Base-by-base conservation (phyloP, 2,113 vertebrate species). In the Mus spicilegus region DNA sequence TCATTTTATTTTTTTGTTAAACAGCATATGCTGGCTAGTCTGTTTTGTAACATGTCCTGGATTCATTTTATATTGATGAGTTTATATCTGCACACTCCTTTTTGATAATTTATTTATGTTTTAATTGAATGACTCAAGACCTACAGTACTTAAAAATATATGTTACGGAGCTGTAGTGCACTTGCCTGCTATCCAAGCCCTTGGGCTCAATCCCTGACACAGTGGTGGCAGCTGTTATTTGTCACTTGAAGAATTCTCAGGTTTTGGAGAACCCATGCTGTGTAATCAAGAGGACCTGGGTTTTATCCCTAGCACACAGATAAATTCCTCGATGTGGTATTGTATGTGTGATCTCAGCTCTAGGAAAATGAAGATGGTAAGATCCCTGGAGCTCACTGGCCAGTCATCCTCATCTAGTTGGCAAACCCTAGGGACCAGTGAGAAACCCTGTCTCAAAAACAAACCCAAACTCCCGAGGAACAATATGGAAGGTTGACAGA, bases 81-180 rank as follows among this genome's bases (percentile, higher is more conserved):
- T 89, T 12, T 93, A 61, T 81, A 93, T 91, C 30, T 82, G 28
- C 17, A 67, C 0, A 76, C 0, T 90, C 54, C 36, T 92, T 93
- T 92, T 77, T 67, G 85, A 84, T 81, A 46, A n/a, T 67, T 86
- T 42, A 1, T 33, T 89, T 95, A 67, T 49, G 49, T 86, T 97
- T 97, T 93, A 63, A 93, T 86, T 90, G 30, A 81, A 51, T 94
- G 20, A 89, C 22, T n/a, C 73, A 63, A 84, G 88, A 42, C 30
- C 39, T 73, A 26, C 12, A 36, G 24, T 87, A 92, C 30, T 89
- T 87, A 80, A 84, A 92, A 78, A 89, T 78, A 39, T 58, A 42
- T 7, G 28, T 1, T 36, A 22, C 33, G 42, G 51, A 42, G 12
- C 36, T n/a, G 24, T 33, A 42, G 17, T 82, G 26, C 19, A 58